Base-by-base conservation (phyloP, 1,140 invertebrate genomes). In the Aphelinus certus region DNA sequence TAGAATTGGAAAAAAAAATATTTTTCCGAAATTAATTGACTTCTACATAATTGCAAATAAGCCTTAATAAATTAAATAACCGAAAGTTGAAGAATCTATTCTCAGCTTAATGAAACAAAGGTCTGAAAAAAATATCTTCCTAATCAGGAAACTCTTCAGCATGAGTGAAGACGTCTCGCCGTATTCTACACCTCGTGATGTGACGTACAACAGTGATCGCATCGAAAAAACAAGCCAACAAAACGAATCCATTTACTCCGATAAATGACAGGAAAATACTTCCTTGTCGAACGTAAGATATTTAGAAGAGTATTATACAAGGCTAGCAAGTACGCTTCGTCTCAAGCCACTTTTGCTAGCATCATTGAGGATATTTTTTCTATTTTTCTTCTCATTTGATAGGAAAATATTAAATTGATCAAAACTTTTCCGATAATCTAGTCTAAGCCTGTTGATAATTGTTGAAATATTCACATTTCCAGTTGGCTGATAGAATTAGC, bases 141-240 rank as follows among this genome's bases (percentile, higher is more conserved):
- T 77, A 76, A 83, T 84, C 80, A 86, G 84, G 85, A 84, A 82
- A 85, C 83, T 80, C 77, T 81, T 76, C 83, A 85, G 67, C 83
- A 82, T 79, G 82, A 86, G 73, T 85, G 82, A 86, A 83, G 55
- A 76, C 79, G 73, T 73, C 72, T 81, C 79, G 60, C 65, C 79
- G 76, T 79, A 73, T 61, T 78, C 77, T 79, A 78, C 75, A 48
- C 63, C 46, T 60, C 62, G 49, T 63, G 58, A 63, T 69, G 60
- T 66, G 60, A 43, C 26, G 42, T 58, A 45, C 53, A 63, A 45
- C 46, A 7, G 55, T 47, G 51, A 78, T 75, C 79, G 56, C 76
- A 42, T 55, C 58, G 10, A 61, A 9, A 62, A 72, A 76, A 71
- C 66, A 46, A 78, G 70, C 76, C 61, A 76, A 26, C 26, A 26